A percentile compares a stretch with the other conserved stretches of the same genome.
phyloP scores from a whole-genome alignment of 1,140 invertebrate genomes.

The Drosophila burlai region DNA sequence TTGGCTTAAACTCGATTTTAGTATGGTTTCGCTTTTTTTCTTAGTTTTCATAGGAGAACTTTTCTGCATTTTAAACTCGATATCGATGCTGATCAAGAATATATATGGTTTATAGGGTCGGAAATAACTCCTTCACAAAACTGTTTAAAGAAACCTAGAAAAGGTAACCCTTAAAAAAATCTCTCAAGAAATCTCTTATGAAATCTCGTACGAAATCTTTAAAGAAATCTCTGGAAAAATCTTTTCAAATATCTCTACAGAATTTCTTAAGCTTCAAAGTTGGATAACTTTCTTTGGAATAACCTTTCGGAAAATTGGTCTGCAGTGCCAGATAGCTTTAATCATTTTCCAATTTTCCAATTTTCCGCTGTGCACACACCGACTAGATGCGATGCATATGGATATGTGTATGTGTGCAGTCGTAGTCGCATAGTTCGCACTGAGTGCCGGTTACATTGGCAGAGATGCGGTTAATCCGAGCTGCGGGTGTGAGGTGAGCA shows the following conservation, averaged over 20 bases:
- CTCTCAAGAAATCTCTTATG: too few relatives aligned
- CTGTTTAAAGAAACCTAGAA: too few relatives aligned
- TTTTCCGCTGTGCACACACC: constrained; percentile 3
- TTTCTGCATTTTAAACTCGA: too few relatives aligned
- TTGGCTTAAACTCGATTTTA: too few relatives aligned
- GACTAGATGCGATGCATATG: constrained; percentile 13
- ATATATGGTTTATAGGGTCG: too few relatives aligned
- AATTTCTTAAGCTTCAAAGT: too few relatives aligned
- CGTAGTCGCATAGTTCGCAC: constrained; percentile 18
- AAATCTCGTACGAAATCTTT: neutral
- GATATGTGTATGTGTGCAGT: neutral
- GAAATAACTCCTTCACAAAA: too few relatives aligned
- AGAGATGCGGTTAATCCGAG: constrained; percentile 43
- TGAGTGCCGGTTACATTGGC: constrained; percentile 38
- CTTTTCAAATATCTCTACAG: too few relatives aligned
- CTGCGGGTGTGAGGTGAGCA: neutral
- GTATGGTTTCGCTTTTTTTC: too few relatives aligned
- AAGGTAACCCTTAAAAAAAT: too few relatives aligned
- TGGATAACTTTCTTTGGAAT: neutral
- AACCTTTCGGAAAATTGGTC: neutral
- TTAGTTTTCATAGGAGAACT: too few relatives aligned
- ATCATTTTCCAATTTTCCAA: neutral
- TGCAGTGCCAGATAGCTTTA: neutral
- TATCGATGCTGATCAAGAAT: too few relatives aligned
- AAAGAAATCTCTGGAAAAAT: neutral